Percentiles rank a stretch among this genome's conserved stretches.
Conservation (phyloP, 2,888 invertebrate species). For the Tiliacea citrago region DNA sequence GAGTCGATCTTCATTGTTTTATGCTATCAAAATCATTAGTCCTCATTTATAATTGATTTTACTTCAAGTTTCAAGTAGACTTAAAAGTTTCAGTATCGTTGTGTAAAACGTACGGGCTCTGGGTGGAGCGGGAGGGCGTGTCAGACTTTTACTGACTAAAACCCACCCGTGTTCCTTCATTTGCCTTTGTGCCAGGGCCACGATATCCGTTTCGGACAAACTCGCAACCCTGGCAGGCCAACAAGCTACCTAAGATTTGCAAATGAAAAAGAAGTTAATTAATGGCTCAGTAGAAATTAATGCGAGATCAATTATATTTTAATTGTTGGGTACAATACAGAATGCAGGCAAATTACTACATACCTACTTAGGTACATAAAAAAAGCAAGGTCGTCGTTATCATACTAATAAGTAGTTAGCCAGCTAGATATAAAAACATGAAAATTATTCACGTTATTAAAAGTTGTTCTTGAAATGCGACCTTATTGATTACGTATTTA, state of each 20-base stretch:
- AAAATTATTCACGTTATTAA: conserved; percentile 51
- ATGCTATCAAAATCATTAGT: neutral
- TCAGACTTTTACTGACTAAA: too few species aligned
- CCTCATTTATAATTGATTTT: neutral
- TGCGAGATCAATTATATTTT: neutral
- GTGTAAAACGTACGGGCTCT: too few species aligned
- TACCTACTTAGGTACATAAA: conserved; percentile 6
- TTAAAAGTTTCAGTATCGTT: neutral
- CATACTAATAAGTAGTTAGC: conserved; percentile 21
- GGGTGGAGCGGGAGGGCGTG: too few species aligned
- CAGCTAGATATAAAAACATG: conserved; percentile 51
- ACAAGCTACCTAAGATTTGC: neutral
- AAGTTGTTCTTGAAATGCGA: conserved; percentile 48
- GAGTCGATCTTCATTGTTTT: neutral
- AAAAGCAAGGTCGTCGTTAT: conserved; percentile 50
- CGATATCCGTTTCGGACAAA: too few species aligned
- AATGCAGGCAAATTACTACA: neutral
- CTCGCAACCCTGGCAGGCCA: too few species aligned
- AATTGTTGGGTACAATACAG: neutral
- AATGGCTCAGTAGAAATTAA: neutral
- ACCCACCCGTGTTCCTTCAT: too few species aligned
- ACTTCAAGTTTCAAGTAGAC: neutral
- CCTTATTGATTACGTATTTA: conserved; percentile 36
- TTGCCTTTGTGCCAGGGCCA: too few species aligned
- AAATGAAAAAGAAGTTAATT: conserved; percentile 1